phyloP scores from a whole-genome alignment of 2,888 invertebrate species.

The Cheilosia urbana region DNA sequence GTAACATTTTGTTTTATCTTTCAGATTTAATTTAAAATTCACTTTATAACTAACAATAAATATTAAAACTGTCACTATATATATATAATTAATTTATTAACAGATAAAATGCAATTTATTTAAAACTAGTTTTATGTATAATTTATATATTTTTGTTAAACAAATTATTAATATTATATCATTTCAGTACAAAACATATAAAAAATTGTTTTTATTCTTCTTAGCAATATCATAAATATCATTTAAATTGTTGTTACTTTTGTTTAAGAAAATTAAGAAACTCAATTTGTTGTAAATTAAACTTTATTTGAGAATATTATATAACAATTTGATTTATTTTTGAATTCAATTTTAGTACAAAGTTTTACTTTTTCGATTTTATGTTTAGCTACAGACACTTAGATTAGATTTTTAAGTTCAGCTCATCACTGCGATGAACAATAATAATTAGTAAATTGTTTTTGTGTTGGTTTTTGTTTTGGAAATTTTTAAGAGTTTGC shows the following conservation, averaged over 20 bases:
- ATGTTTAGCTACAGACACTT: conserved; percentile 51
- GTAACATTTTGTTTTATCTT: conserved; percentile 42
- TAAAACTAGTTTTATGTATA: conserved; percentile 38
- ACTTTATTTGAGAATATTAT: conserved; percentile 18
- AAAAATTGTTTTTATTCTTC: conserved; percentile 42
- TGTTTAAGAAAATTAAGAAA: conserved; percentile 30
- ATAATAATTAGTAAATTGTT: conserved; percentile 20
- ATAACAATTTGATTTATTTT: conserved; percentile 13
- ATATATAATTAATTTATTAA: conserved; percentile 40
- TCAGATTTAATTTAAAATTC: conserved; percentile 32
- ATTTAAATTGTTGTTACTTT: conserved; percentile 34
- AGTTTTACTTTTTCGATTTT: conserved; percentile 14
- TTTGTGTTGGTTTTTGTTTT: conserved; percentile 16
- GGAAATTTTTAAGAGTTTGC: conserved; percentile 5
- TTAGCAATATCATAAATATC: conserved; percentile 57
- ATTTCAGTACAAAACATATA: conserved; percentile 67
- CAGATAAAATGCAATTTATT: conserved; percentile 44
- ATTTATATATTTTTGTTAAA: conserved; percentile 29
- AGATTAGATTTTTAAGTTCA: conserved; percentile 40
- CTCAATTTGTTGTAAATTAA: conserved; percentile 19
- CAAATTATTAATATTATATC: conserved; percentile 45
- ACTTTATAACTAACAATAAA: conserved; percentile 59
- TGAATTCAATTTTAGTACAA: conserved; percentile 17
- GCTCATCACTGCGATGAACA: conserved; percentile 32
- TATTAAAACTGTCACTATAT: conserved; percentile 33